Base-by-base conservation (phyloP, 2,113 vertebrate genomes). In the Barbus barbus region DNA sequence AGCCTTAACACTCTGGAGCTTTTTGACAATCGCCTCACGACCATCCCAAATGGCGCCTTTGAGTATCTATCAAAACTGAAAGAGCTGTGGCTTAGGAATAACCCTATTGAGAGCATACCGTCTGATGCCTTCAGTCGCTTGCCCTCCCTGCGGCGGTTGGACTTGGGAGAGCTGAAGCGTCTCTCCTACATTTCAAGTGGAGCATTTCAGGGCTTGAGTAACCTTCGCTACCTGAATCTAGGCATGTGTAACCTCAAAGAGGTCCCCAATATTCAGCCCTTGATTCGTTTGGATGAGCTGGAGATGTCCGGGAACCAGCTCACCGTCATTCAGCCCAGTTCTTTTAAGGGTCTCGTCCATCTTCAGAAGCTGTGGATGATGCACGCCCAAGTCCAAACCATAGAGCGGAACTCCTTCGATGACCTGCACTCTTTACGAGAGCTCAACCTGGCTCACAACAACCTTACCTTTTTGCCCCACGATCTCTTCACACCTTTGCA, bases 321-420 rank as follows among this genome's bases (percentile, higher is more conserved):
- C 74, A 74, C 93, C 1, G 82, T 94, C 41, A 67, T 95, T 67
- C 94, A 93, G 82, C 94, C 93, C 33, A 93, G 92, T 82, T 90
- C 93, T 1, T 95, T 95, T 75, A 92, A 91, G 36, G 94, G 94
- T 31, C 87, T 95, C 48, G 86, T 82, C 28, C 94, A 94, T 86
- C 96, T 99, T 88, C 97, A 98, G 90, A 98, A 99, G 94, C 91
- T 99, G 90, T 99, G 97, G 98, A 98, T 99, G 95, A 98, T 99
- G 94, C 94, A 95, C 28, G 91, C 93, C 81, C 94, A 94, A 86
- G 91, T 95, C 89, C 94, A 95, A 85, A 92, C 90, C 8, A 94
- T 95, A 9, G 94, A 95, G 90, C 93, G 94, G 78, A 95, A 95
- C 89, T 93, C 94, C 24, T 95, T 94, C 60, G 93, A 95, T 44